A percentile compares a stretch with the other conserved stretches of the same genome.
Conservation (phyloP, 1,140 invertebrate species). For the Chironomus striatipennis region DNA sequence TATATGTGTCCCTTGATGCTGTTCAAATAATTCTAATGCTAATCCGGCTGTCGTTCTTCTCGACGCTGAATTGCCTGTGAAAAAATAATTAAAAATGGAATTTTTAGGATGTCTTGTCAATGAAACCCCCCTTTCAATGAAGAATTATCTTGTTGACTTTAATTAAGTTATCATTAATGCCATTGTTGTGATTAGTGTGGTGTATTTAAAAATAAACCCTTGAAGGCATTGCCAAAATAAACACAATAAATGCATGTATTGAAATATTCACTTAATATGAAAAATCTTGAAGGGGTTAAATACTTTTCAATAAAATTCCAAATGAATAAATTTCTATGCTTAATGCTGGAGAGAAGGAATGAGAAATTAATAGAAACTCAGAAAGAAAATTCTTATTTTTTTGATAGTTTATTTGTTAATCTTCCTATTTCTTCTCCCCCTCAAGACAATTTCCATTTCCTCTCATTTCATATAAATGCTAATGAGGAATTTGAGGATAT, state of each 20-base stretch:
- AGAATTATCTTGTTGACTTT: neutral
- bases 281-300: no score
- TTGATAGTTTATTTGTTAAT: slow-evolving; percentile 18
- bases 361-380: neutral
- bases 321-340: neutral
- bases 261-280: no score
- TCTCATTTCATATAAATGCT: slow-evolving; percentile 22
- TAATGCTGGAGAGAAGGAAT: neutral
- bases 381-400: slow-evolving; percentile 17
- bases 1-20: slow-evolving; percentile 95
- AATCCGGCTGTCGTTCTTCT: slow-evolving; percentile 56
- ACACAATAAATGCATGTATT: no score
- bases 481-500: slow-evolving; percentile 15
- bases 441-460: neutral
- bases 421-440: neutral
- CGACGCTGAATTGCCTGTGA: slow-evolving; percentile 55
- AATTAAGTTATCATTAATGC: neutral
- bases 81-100: slow-evolving; percentile 32
- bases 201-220: no score
- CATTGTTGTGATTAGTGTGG: no score
- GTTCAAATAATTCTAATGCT: slow-evolving; percentile 83
- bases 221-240: no score
- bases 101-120: neutral
- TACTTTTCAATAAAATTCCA: no score
- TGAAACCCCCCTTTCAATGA: neutral